Percentiles rank a stretch among this genome's conserved stretches.
These are phyloP conservation scores for Listronotus bonariensis DNA, from an alignment of 1,140 invertebrate species.

Conservation along the genomic window DNA sequence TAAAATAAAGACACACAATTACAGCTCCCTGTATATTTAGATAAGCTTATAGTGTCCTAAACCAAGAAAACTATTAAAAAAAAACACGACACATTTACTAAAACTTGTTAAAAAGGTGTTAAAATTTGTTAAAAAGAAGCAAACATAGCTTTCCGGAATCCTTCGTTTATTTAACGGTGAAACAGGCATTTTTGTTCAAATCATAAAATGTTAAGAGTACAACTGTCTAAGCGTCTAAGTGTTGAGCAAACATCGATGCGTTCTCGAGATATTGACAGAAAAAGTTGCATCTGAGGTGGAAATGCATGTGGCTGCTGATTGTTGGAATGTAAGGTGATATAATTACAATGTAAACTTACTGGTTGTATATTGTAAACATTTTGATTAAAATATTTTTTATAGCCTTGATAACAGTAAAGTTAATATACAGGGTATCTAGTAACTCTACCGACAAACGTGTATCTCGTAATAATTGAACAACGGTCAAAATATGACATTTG, in stretches of 20 bases:
- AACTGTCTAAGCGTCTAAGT: conserved; percentile 24
- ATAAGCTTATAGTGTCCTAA: no score
- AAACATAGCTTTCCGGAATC: conserved; percentile 29
- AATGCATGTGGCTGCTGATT: conserved; percentile 3
- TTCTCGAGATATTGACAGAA: conserved; percentile 31
- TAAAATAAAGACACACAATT: no score
- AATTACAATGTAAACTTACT: conserved; percentile 26
- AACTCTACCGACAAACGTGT: no score
- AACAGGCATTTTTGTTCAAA: conserved; percentile 30
- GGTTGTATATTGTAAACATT: conserved; percentile 14
- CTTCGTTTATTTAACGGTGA: conserved; percentile 32
- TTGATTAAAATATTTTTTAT: neutral
- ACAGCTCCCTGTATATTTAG: no score
- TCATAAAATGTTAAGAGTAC: conserved; percentile 31
- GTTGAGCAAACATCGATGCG: conserved; percentile 22
- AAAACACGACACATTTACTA: no score
- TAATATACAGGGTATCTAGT: no score
- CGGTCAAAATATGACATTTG: no score
- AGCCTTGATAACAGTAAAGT: no score
- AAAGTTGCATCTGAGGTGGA: conserved; percentile 27
- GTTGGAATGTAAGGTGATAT: conserved; percentile 20
- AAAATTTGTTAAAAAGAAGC: conserved; percentile 26
- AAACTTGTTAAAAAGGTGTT: conserved; percentile 19
- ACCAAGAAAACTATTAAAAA: no score
- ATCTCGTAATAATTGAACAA: no score